Base-by-base conservation (phyloP, 2,797 vertebrate species). In the Babyrousa celebensis region DNA sequence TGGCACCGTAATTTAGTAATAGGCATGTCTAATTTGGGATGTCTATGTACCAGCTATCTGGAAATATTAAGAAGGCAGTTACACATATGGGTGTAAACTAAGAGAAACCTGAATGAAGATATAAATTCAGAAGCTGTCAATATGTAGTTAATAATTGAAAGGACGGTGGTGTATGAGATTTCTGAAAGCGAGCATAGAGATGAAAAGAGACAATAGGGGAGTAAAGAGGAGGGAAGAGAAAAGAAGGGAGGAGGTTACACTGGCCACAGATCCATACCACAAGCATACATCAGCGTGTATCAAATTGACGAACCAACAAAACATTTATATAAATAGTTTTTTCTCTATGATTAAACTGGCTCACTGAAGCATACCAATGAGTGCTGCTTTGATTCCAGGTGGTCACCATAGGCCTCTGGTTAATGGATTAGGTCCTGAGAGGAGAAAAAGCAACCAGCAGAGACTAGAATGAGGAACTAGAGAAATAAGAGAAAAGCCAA, bases 51-150 rank as follows among this genome's bases (percentile, higher is more conserved):
- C 40, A 88, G 54, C 54, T 91, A 91, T 23, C 56, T 91, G 29
- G 20, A 95, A 92, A 78, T 85, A 43, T 70, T 86, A 92, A 56
- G 40, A 29, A 94, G 12, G 40, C 48, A 83, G n/a, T 77, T n/a
- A 65, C 36, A 78, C 68, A 67, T 62, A 68, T 60, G 36, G 11
- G 72, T 71, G 70, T 89, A 52, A 94, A 83, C 48, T 92, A 82
- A 68, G 18, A 74, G 78, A 90, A 43, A 85, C 11, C 72, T 68
- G 18, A 95, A 91, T 80, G 43, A 94, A 96, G 16, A 32, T 36
- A 80, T 62, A 88, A 65, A 91, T 85, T 93, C 23, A 65, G 70
- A 94, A 75, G 27, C 63, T 63, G 58, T 71, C 89, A 96, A 67
- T 21, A 36, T 85, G 25, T 91, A 75, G 25, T 91, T 91, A 89